A percentile compares a stretch with the other conserved stretches of the same genome.
These are phyloP conservation scores for Dipodomys ordii DNA, from an alignment of 2,113 vertebrate species.

Conservation along the genomic window DNA sequence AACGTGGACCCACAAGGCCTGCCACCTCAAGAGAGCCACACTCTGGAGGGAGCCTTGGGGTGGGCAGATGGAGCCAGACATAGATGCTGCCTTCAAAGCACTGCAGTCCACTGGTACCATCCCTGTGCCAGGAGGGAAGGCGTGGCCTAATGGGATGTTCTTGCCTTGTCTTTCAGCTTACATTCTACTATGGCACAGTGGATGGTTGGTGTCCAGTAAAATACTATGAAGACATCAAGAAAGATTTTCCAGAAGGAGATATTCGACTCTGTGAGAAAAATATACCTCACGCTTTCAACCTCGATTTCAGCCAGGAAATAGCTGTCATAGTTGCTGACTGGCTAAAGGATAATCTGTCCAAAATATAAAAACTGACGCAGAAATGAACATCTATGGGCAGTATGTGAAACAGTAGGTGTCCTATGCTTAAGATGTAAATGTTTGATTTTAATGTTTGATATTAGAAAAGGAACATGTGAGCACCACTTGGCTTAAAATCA, in stretches of 20 bases:
- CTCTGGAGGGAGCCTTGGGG: not conserved
- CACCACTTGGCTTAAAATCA: conserved; percentile 68
- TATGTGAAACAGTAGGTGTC: not conserved
- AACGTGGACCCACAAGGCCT: not conserved
- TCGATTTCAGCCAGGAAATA: conserved; percentile 89
- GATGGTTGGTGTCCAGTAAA: conserved; percentile 94
- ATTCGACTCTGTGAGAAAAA: conserved; percentile 93
- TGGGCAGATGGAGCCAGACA: fast-evolving
- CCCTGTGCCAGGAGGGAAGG: not conserved
- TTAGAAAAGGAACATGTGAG: conserved; percentile 60
- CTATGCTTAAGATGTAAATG: conserved; percentile 56
- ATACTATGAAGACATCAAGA: conserved; percentile 94
- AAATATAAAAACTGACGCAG: conserved; percentile 72
- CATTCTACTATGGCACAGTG: conserved; percentile 94
- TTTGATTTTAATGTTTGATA: conserved; percentile 74
- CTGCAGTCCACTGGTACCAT: not conserved
- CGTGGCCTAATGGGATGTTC: conserved; percentile 46
- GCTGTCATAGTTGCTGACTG: conserved; percentile 91
- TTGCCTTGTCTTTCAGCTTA: conserved; percentile 90
- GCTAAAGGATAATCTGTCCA: conserved; percentile 87
- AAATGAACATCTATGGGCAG: not conserved
- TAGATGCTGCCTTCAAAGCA: not conserved
- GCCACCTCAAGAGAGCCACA: not conserved
- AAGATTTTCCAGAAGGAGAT: conserved; percentile 93
- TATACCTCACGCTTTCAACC: conserved; percentile 92